Base-by-base conservation (phyloP, 1,140 invertebrate genomes). In the Drosophila asahinai region DNA sequence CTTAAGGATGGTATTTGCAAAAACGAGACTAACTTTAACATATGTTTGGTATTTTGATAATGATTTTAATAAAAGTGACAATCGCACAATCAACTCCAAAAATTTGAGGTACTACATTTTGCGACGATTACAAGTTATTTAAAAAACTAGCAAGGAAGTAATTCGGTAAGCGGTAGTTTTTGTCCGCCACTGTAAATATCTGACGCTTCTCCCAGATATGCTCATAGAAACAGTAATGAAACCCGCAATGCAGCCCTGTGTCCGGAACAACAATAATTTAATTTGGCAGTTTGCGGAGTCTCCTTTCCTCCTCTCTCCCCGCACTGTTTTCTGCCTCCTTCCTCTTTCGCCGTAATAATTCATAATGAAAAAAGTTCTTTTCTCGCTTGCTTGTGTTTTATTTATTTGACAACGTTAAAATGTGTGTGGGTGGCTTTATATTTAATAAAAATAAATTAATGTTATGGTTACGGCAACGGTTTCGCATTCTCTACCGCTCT, bases 381-480 rank as follows among this genome's bases (percentile, higher is more conserved):
- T 17, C n/a, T 33, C 49, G 43, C 63, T 61, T 42, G 62, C 67
- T 75, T 81, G 80, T 68, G 57, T 59, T 63, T 71, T 48, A 58
- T 66, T 81, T 81, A 86, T 68, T 81, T 58, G 61, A 68, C 73
- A 55, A 68, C 67, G 55, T 57, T 68, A 71, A 36, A 57, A 47
- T 52, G 64, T 82, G 58, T 71, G 64, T 71, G 61, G 47, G 51
- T 66, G 33, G 51, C 25, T 61, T 86, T 72, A 81, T 87, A 75
- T 80, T 87, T 77, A 87, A 83, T 84, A 74, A 79, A 83, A 89
- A 87, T 89, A 89, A 84, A 87, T 90, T 90, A 89, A 89, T 78
- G 77, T 79, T 75, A 90, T 76, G 84, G 72, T 54, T 77, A 73
- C 73, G 63, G 71, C 62, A 68, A 63, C 55, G 49, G 40, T 57